Evolutionary conservation across 2,797 vertebrate genomes (phyloP), one percentile per base, ranked within the genome.

Genomic region (Babyrousa celebensis): DNA sequence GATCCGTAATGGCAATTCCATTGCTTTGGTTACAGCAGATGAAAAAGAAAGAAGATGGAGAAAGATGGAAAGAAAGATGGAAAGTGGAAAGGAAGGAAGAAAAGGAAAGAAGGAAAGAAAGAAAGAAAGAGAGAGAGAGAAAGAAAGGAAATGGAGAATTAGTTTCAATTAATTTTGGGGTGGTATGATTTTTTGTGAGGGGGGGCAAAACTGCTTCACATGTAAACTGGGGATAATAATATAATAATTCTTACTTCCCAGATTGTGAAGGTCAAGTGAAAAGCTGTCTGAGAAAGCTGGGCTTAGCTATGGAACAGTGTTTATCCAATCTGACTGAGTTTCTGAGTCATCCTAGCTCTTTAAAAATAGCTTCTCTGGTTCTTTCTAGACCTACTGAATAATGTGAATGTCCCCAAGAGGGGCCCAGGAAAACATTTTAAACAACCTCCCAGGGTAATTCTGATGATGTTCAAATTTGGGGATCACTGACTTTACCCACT

Each of bases 21-120:
- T 77, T 95, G 36, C 36, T 92, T 74, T 94, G 65, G 84, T 91
- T 43, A 36, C 48, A 72, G 29, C 23, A 89, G 72, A 89, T 74
- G 21, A 82, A 93, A 92, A 95, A 36, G 67, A 74, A 72, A 89
- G 62, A 65, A 62, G 29, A 58, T 16, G 62, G n/a, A 72, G 43
- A 86, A 68, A 75, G 20, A 85, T 48, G 43, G 43, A 48, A 48
- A 48, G 43, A 10, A 48, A 48, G 43, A 10, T 7, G 9, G 43
- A 10, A 48, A 48, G 43, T 6, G 9, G 43, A 10, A 48, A 48
- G 43, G 43, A 48, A 48, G 43, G 43, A 48, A 48, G 43, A 6
- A 48, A 48, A 9, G 43, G 43, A 48, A 68, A 75, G 20, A 85
- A 48, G 6, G 43, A 48, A 48, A 4, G 43, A 48, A 48, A 9